Percentiles rank a stretch among this genome's conserved stretches.
Evolutionary conservation across 2,113 vertebrate species (phyloP).

Genomic region (Trogon melanurus): DNA sequence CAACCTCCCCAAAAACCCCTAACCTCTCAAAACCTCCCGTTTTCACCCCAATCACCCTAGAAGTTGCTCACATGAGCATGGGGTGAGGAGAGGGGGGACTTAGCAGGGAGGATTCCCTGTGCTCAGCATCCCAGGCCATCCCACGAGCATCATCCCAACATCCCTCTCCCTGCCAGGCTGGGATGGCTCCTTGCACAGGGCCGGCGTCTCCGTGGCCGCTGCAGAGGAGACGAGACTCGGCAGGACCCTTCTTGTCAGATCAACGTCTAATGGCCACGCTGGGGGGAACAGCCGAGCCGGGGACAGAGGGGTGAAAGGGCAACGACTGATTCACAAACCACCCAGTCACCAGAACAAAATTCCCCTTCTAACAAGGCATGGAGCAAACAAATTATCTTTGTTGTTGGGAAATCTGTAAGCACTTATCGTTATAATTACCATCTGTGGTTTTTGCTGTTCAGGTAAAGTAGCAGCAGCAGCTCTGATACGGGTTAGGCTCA

Average conservation of each 20-base stretch:
- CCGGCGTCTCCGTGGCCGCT: background rate
- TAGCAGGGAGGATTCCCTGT: background rate
- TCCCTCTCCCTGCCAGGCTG: background rate
- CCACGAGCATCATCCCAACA: background rate
- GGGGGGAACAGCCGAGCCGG: conserved; percentile 35
- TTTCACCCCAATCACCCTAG: background rate
- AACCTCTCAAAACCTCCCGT: background rate
- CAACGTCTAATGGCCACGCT: conserved; percentile 52
- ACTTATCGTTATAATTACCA: conserved; percentile 81
- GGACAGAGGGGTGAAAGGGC: conserved; percentile 74
- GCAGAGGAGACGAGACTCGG: background rate
- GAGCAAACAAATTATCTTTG: conserved; percentile 83
- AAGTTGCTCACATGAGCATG: fast-evolving
- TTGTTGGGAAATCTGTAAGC: conserved; percentile 83
- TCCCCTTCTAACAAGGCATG: conserved; percentile 78
- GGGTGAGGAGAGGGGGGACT: background rate
- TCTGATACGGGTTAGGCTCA: conserved; percentile 54
- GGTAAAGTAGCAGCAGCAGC: conserved; percentile 72
- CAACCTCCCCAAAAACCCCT: no score
- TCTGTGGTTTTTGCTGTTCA: conserved; percentile 73
- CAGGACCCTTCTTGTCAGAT: conserved; percentile 35
- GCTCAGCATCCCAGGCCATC: background rate
- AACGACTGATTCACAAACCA: conserved; percentile 68
- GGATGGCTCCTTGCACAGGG: background rate
- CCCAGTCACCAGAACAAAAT: conserved; percentile 73